These are phyloP conservation scores for Cassiopea xamachana DNA, from an alignment of 30 jellyfish, hydroid and myxozoan genomes.

Conservation along the genomic window DNA sequence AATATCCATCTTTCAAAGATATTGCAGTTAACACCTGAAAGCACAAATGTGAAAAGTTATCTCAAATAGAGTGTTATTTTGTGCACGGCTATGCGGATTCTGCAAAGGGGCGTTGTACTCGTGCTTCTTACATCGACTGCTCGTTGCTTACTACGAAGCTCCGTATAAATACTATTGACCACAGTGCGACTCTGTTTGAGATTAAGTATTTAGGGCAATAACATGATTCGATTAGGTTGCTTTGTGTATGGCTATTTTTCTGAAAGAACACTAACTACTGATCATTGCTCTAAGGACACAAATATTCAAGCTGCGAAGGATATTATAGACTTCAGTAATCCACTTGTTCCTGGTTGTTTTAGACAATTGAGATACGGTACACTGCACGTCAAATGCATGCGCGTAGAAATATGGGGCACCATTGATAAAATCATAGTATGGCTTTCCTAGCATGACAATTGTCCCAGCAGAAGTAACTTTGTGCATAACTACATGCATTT, in stretches of 20 bases:
- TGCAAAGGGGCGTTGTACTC: constrained; percentile 74
- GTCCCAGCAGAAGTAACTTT: constrained; percentile 41
- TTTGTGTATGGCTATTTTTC: constrained; percentile 50
- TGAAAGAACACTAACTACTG: constrained; percentile 53
- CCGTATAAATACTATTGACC: constrained; percentile 53
- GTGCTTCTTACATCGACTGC: constrained; percentile 51
- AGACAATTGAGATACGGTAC: constrained; percentile 48
- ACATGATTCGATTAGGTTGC: constrained; percentile 79
- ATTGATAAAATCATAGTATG: constrained; percentile 10
- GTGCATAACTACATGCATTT: constrained; percentile 22
- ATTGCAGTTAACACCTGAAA: background rate
- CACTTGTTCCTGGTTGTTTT: constrained; percentile 78
- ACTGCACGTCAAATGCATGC: constrained; percentile 81
- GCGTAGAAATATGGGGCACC: constrained; percentile 43
- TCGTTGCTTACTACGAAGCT: constrained; percentile 22
- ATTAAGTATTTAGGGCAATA: constrained; percentile 79
- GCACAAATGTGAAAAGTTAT: background rate
- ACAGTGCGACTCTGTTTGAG: constrained; percentile 74
- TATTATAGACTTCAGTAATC: constrained; percentile 51
- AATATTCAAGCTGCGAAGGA: constrained; percentile 78
- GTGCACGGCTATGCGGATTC: background rate
- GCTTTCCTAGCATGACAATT: background rate
- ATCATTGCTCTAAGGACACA: constrained; percentile 44
- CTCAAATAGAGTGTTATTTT: background rate
- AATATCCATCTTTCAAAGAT: constrained; percentile 37